Conservation (phyloP, 2,797 vertebrate species). For the Phoebastria nigripes region DNA sequence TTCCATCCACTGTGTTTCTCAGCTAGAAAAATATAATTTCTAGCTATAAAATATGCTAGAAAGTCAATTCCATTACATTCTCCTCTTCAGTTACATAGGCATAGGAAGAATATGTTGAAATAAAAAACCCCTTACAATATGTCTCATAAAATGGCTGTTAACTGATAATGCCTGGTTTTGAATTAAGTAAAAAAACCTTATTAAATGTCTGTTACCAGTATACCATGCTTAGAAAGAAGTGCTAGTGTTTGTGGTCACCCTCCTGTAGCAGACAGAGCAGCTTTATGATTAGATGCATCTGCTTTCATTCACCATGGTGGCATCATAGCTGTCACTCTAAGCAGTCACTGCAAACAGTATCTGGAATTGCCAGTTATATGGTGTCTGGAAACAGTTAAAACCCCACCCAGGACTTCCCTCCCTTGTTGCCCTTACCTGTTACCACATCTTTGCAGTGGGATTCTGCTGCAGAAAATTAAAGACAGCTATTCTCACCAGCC, state of each 20-base stretch:
- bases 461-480: conserved; percentile 6
- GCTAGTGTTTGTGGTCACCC: neutral
- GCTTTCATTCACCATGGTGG: neutral
- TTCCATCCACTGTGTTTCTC: neutral
- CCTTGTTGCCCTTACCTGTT: neutral
- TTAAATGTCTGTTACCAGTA: neutral
- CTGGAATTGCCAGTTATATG: neutral
- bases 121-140: neutral
- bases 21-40: neutral
- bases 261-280: neutral
- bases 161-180: neutral
- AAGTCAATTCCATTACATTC: neutral
- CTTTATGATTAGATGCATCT: neutral
- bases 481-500: neutral
- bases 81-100: neutral
- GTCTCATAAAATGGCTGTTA: neutral
- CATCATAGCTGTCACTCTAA: neutral
- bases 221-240: neutral
- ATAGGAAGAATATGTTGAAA: neutral
- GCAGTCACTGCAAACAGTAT: neutral
- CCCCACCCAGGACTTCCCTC: neutral
- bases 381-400: neutral
- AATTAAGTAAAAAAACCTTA: neutral
- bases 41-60: neutral
- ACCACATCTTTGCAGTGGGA: neutral